These are phyloP conservation scores for Thamnophis sirtalis DNA, from an alignment of 2,113 vertebrate species.

Conservation along the genomic window DNA sequence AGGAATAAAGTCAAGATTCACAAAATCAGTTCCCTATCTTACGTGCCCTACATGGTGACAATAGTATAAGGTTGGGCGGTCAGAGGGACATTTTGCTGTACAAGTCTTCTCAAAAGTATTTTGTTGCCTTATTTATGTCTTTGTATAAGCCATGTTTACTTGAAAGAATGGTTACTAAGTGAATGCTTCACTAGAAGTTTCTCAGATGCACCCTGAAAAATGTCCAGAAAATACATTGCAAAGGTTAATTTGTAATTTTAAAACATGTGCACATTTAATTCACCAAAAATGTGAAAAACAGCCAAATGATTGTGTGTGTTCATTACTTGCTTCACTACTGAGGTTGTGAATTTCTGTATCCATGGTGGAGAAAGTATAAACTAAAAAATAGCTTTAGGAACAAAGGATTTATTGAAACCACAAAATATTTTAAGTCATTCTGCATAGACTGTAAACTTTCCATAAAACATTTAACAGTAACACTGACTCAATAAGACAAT, in stretches of 20 bases:
- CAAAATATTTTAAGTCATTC: conserved; percentile 20
- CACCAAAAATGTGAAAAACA: conserved; percentile 17
- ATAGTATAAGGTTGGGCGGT: background rate
- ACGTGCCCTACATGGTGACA: background rate
- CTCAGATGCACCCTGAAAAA: background rate
- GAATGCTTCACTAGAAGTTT: background rate
- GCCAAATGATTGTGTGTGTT: conserved; percentile 14
- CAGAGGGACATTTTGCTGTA: background rate
- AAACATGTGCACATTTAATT: conserved; percentile 16
- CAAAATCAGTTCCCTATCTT: background rate
- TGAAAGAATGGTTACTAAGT: background rate
- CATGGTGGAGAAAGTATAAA: conserved; percentile 6
- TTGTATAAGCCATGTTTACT: background rate
- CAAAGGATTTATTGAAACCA: conserved; percentile 19
- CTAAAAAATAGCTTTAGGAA: conserved; percentile 22
- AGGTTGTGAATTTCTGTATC: conserved; percentile 5
- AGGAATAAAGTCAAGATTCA: background rate
- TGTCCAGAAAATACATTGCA: background rate
- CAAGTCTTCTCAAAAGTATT: background rate
- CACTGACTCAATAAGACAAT: conserved; percentile 1
- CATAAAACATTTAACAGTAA: conserved; percentile 13
- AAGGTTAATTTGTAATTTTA: background rate
- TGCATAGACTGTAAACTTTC: conserved; percentile 14
- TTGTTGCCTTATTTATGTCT: background rate
- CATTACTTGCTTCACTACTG: background rate